These are phyloP conservation scores for Phrixothrix hirtus DNA, from an alignment of 2,888 invertebrate genomes.

Conservation along the genomic window DNA sequence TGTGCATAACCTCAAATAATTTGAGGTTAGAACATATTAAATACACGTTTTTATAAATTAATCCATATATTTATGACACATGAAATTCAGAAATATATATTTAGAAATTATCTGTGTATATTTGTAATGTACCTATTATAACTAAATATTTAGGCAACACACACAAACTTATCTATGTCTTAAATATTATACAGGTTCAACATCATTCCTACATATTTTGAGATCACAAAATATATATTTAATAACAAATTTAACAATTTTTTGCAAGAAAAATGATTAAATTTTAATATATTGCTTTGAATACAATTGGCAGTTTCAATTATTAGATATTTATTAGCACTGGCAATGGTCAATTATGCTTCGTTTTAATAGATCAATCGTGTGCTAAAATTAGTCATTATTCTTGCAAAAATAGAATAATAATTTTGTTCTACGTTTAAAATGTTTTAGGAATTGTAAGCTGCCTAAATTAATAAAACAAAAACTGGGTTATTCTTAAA, in stretches of 20 bases:
- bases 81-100: conserved; percentile 58
- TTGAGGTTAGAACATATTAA: too few relatives aligned
- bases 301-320: conserved; percentile 25
- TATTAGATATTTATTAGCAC: conserved; percentile 7
- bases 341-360: background rate
- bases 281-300: conserved; percentile 26
- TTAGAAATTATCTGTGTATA: conserved; percentile 54
- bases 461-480: too few relatives aligned
- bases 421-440: conserved; percentile 16
- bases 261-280: conserved; percentile 28
- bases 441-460: conserved; percentile 21
- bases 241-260: conserved; percentile 55
- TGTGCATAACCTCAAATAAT: background rate
- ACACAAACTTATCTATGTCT: conserved; percentile 48
- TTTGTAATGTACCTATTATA: conserved; percentile 51
- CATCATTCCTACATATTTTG: conserved; percentile 56
- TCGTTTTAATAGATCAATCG: background rate
- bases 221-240: conserved; percentile 58
- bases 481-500: too few relatives aligned
- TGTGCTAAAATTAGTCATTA: conserved; percentile 7
- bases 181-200: conserved; percentile 47
- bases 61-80: conserved; percentile 56
- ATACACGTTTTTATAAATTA: conserved; percentile 51
- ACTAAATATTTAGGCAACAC: conserved; percentile 50
- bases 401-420: conserved; percentile 24